Conservation (phyloP, 2,888 invertebrate species). For the Pocota personata region DNA sequence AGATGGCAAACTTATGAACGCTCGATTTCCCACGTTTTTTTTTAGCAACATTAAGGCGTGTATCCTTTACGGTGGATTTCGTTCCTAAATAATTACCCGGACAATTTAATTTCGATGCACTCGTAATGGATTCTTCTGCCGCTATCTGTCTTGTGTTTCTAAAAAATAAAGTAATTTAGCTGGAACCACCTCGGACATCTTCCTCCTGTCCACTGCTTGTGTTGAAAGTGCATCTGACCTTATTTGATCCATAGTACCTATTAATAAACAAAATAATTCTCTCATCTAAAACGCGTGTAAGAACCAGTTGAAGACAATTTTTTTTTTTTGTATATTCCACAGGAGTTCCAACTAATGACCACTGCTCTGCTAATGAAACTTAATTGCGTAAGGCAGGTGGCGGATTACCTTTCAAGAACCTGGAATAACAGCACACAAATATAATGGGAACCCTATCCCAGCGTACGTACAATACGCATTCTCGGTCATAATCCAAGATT, state of each 20-base stretch:
- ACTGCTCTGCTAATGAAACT: constrained; percentile 69
- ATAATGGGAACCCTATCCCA: constrained; percentile 4
- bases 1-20: too few species aligned
- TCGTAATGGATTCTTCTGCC: neutral
- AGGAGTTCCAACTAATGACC: constrained; percentile 40
- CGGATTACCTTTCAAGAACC: constrained; percentile 63
- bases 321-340: neutral
- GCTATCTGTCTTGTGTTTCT: neutral
- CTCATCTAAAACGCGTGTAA: neutral
- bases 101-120: neutral
- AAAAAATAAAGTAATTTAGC: neutral
- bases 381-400: constrained; percentile 78
- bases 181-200: neutral
- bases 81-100: neutral
- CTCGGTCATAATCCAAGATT: constrained; percentile 45
- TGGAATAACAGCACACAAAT: constrained; percentile 24
- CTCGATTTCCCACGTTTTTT: too few species aligned
- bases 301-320: neutral
- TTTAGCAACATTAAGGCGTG: neutral
- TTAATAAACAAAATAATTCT: neutral
- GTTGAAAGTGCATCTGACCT: neutral
- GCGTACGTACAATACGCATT: neutral
- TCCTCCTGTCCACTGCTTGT: neutral
- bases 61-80: neutral
- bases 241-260: neutral